Evolutionary conservation across 2,888 invertebrate genomes (phyloP).

Genomic region (Lasioglossum leucozonium): DNA sequence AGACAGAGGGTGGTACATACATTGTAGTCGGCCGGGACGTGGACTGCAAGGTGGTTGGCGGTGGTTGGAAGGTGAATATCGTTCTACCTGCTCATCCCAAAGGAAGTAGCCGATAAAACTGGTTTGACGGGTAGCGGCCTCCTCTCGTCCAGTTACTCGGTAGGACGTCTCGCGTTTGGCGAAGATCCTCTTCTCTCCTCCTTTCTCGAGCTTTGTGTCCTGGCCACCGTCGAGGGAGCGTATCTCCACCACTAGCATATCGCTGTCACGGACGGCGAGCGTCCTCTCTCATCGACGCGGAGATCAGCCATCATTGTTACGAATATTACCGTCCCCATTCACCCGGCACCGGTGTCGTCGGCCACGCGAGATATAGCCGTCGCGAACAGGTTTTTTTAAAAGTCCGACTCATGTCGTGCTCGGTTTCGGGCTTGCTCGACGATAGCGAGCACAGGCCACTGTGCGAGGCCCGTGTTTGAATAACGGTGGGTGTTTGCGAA

Average conservation of each 20-base stretch:
- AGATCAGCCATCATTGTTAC: conserved; percentile 65
- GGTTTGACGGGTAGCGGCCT: conserved; percentile 83
- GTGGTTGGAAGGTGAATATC: conserved; percentile 45
- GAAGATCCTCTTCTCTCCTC: conserved; percentile 55
- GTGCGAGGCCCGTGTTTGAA: background rate
- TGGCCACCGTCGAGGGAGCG: conserved; percentile 13
- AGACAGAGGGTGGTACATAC: background rate
- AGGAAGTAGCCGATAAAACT: conserved; percentile 83
- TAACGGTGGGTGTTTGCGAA: background rate
- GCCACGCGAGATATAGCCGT: conserved; percentile 60
- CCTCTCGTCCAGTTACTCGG: conserved; percentile 74
- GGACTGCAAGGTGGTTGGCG: conserved; percentile 65
- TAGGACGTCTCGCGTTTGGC: conserved; percentile 70
- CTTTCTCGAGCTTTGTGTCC: conserved; percentile 30
- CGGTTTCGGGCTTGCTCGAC: conserved; percentile 45
- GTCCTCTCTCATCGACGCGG: conserved; percentile 50
- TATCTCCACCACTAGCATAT: conserved; percentile 30
- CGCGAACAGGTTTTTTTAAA: conserved; percentile 72
- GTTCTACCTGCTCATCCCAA: conserved; percentile 76
- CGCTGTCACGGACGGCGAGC: background rate
- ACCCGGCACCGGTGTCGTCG: conserved; percentile 54
- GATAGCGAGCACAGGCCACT: conserved; percentile 31
- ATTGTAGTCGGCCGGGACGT: conserved; percentile 34
- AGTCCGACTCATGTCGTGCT: conserved; percentile 55
- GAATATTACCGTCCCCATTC: conserved; percentile 66